phyloP scores from a whole-genome alignment of 1,140 invertebrate species.

The Monochamus saltuarius region DNA sequence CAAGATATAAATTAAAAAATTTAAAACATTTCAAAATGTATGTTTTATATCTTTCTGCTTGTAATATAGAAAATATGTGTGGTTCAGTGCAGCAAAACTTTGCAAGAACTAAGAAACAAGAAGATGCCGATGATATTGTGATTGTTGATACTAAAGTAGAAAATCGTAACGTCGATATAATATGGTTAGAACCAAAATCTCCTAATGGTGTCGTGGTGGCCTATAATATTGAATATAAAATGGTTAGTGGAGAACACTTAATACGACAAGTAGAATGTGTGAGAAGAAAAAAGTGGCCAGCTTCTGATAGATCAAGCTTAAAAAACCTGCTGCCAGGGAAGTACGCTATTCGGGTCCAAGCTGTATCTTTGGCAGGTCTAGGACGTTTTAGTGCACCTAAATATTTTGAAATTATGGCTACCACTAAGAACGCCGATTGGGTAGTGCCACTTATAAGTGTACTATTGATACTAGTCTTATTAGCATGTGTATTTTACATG shows the following conservation, averaged over 20 bases:
- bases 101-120: slow-evolving; percentile 46
- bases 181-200: slow-evolving; percentile 60
- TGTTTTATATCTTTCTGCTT: slow-evolving; percentile 56
- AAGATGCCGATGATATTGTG: slow-evolving; percentile 49
- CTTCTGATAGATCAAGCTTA: slow-evolving; percentile 27
- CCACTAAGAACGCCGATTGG: slow-evolving; percentile 6
- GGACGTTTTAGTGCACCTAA: slow-evolving; percentile 24
- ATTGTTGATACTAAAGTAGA: slow-evolving; percentile 43
- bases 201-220: slow-evolving; percentile 66
- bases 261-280: slow-evolving; percentile 24
- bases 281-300: slow-evolving; percentile 9
- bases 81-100: slow-evolving; percentile 43
- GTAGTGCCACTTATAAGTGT: slow-evolving; percentile 43
- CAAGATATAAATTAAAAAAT: slow-evolving; percentile 43
- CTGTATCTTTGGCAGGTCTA: slow-evolving; percentile 62
- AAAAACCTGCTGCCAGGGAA: slow-evolving; percentile 60
- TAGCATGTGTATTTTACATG: slow-evolving; percentile 37
- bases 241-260: slow-evolving; percentile 33
- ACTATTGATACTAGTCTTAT: slow-evolving; percentile 44
- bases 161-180: slow-evolving; percentile 51
- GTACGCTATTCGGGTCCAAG: slow-evolving; percentile 63
- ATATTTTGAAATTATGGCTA: slow-evolving; percentile 24
- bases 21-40: slow-evolving; percentile 56
- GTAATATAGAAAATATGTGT: slow-evolving; percentile 47
- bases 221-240: slow-evolving; percentile 61